A percentile compares a stretch with the other conserved stretches of the same genome.
phyloP scores from a whole-genome alignment of 1,140 invertebrate genomes.

The Globodera rostochiensis region DNA sequence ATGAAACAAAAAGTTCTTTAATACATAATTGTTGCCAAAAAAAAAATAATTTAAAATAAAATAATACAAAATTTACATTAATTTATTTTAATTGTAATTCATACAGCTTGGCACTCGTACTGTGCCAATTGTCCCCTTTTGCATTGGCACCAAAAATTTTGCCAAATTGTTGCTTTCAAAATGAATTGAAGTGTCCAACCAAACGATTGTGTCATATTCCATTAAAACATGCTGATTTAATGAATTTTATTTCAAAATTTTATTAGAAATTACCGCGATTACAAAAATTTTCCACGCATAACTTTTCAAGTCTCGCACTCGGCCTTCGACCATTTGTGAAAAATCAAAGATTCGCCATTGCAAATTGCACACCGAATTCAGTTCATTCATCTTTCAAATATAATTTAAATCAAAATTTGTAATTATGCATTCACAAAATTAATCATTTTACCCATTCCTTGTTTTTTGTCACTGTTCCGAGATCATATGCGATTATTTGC shows the following conservation, averaged over 20 bases:
- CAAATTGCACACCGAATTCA: neutral
- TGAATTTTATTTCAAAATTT: neutral
- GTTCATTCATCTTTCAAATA: constrained; percentile 23
- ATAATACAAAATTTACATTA: too few relatives aligned
- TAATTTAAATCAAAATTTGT: too few relatives aligned
- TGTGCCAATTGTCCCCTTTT: constrained; percentile 16
- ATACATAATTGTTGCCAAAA: too few relatives aligned
- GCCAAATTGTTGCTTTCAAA: constrained; percentile 25
- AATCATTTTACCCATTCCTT: too few relatives aligned
- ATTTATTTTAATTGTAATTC: neutral
- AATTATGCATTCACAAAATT: too few relatives aligned
- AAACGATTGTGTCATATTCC: constrained; percentile 29
- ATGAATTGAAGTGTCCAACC: constrained; percentile 32
- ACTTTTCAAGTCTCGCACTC: constrained; percentile 1
- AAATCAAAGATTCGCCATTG: constrained; percentile 31
- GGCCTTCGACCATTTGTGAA: constrained; percentile 16
- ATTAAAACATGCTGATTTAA: constrained; percentile 21
- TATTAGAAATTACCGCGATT: constrained; percentile 5
- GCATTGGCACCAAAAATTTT: constrained; percentile 26
- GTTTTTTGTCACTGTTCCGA: constrained; percentile 13
- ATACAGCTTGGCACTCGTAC: constrained; percentile 30
- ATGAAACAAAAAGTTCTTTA: too few relatives aligned
- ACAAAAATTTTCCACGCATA: too few relatives aligned
- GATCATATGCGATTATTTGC: constrained; percentile 31
- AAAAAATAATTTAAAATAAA: too few relatives aligned